These are phyloP conservation scores for Cremastobaeus sp. DNA, from an alignment of 2,888 invertebrate species.

Conservation along the genomic window DNA sequence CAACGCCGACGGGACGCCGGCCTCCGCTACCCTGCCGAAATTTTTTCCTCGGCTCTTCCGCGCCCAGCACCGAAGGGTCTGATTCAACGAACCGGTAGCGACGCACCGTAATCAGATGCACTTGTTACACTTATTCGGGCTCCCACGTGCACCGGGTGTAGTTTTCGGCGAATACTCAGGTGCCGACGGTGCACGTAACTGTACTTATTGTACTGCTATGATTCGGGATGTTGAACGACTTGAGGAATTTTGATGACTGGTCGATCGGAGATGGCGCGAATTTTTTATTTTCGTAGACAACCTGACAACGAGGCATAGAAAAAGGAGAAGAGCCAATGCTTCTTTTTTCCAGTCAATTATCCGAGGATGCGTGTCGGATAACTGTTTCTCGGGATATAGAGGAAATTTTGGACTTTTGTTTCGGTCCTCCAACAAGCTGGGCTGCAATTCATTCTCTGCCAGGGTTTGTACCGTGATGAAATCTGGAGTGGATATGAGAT, in stretches of 20 bases:
- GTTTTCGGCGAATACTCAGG: slow-evolving; percentile 6
- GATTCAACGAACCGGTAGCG: slow-evolving; percentile 32
- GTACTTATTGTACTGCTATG: slow-evolving; percentile 19
- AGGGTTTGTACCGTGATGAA: no score
- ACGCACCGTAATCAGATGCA: not conserved
- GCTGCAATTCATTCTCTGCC: no score
- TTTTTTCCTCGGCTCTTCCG: slow-evolving; percentile 49
- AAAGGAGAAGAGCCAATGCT: no score
- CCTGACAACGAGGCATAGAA: no score
- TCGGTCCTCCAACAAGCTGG: no score
- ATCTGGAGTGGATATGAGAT: no score
- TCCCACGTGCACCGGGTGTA: slow-evolving; percentile 11
- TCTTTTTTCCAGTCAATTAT: no score
- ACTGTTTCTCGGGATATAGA: no score
- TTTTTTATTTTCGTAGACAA: no score
- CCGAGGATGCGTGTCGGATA: no score
- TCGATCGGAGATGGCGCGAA: not conserved
- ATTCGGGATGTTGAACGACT: not conserved
- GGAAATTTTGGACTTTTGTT: no score
- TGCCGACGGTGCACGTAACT: slow-evolving; percentile 1
- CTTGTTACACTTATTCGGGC: not conserved
- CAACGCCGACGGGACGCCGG: slow-evolving; percentile 77
- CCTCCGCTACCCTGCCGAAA: slow-evolving; percentile 68
- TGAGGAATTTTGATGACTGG: not conserved
- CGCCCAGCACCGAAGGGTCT: slow-evolving; percentile 5